Base-by-base conservation (phyloP, 2,888 invertebrate genomes). In the Bibio marci region DNA sequence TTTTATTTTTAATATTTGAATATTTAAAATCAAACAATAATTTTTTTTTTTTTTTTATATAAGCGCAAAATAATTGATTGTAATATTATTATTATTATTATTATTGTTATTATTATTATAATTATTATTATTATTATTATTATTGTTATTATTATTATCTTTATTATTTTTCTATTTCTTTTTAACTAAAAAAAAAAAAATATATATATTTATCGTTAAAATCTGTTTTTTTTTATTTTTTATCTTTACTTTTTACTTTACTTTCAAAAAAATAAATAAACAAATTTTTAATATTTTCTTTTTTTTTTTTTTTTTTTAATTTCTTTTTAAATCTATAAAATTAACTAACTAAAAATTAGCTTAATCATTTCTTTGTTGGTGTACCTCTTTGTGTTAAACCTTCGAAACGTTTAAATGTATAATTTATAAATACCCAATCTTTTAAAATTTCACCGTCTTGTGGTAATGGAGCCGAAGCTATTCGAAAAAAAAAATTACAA, bases 401-500 rank as follows among this genome's bases (percentile, higher is more conserved):
- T 66, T 99, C 97, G 66, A 99, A 99, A 50, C 98, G 75, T 64
- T 97, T 95, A 71, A 95, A 99, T 45, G 98, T 99, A 67, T 98
- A 99, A 69, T 99, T 98, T 59, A 98, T 94, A 65, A 99, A 99
- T 50, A 98, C 97, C 91, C 97, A 97, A 71, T 97, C 95, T 69
- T 95, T 95, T 65, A 87, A 83, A 53, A 81, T 82, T 64, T 90
- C 90, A 45, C 88, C 87, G 56, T 90, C 90, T 64, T 87, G 86
- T 42, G 82, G 76, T 56, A 81, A 73, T 30, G 90, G 86, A 45
- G 88, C 86, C 44, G 88, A 77, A 53, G 86, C 83, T 82, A 66
- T 22, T n/a, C n/a, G n/a, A 68, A 66, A 43, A 44, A 46, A 44
- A 42, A 43, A 47, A 46, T 37, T 40, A 34, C 36, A 36, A 3